Evolutionary conservation across 1,140 invertebrate genomes (phyloP), one percentile per base, ranked within the genome.

Genomic region (Calliphora vicina): DNA sequence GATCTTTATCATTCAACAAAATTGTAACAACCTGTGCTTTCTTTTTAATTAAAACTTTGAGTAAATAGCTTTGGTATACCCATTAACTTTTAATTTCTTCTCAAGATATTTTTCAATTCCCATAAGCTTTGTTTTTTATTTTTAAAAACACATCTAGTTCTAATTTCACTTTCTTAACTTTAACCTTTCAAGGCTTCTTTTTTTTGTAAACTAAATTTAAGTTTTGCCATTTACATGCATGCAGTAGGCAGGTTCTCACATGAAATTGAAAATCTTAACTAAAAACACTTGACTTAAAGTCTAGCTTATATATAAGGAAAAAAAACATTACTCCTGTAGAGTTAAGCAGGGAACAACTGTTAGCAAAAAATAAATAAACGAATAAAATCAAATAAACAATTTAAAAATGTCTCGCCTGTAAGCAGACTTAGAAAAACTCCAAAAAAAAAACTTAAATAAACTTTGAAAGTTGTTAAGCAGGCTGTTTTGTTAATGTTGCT

Each of bases 381-480:
- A 17, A 13, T 1, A 50, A 23, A 67, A 67, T 23, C 61, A 23
- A 20, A 23, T 42, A 27, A 35, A 42, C 26, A 74, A 74, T 74
- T 74, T 42, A 42, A 74, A 74, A 74, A 74, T 74, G 73, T 74
- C 73, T 74, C 73, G 73, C 73, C 73, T 35, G 26, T 17, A 29
- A 29, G 73, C 35, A 74, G 73, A 74, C 73, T 74, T 17, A 10
- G 20, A 67, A 67, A 67, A 57, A 17, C n/a, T n/a, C 35, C 3
- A 67, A 23, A 23, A 67, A 67, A 67, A 20, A 67, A 57, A 57
- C 50, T 6, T 5, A 57, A 67, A 67, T 20, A 74, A 74, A 74
- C 73, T 74, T 74, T 74, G 73, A 74, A 74, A 74, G 73, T 74
- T 74, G 73, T 74, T 35, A 74, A 74, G 35, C 73, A 74, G 73